Evolutionary conservation across 2,797 vertebrate species (phyloP).

Genomic region (Poeciliopsis paucimaculata): DNA sequence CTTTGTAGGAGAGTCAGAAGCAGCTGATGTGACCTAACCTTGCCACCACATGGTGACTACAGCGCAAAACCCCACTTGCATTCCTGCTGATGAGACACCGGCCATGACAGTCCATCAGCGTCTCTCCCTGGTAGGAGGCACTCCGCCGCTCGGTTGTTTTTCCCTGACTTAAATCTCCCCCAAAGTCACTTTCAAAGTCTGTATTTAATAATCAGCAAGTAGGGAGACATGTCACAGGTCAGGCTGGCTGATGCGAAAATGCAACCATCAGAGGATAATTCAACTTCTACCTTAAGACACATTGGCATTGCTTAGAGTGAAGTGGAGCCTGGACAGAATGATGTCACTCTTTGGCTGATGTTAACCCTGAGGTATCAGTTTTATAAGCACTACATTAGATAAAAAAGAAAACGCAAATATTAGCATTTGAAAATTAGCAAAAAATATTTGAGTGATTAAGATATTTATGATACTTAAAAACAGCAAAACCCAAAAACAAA

Average conservation of each 20-base stretch:
- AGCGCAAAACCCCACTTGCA: slow-evolving; percentile 54
- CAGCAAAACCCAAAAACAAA: not conserved
- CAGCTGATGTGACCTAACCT: slow-evolving; percentile 75
- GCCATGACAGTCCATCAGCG: slow-evolving; percentile 77
- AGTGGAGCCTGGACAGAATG: slow-evolving; percentile 5
- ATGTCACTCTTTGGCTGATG: slow-evolving; percentile 3
- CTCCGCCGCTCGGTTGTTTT: slow-evolving; percentile 54
- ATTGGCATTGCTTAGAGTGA: not conserved
- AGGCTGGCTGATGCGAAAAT: slow-evolving; percentile 53
- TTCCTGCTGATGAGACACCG: slow-evolving; percentile 68
- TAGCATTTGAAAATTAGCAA: not conserved
- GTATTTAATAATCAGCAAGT: slow-evolving; percentile 65
- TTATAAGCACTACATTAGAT: not conserved
- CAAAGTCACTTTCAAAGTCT: slow-evolving; percentile 73
- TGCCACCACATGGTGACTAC: slow-evolving; percentile 69
- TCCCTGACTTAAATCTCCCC: slow-evolving; percentile 46
- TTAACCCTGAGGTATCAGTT: not conserved
- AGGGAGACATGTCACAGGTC: slow-evolving; percentile 59
- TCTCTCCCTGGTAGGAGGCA: slow-evolving; percentile 58
- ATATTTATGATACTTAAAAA: not conserved
- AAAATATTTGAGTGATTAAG: not conserved
- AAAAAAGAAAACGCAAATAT: not conserved
- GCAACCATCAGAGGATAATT: slow-evolving; percentile 63
- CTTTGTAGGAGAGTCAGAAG: slow-evolving; percentile 53
- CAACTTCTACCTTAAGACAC: slow-evolving; percentile 27